Evolutionary conservation across 2,797 vertebrate species (phyloP), one percentile per base, ranked within the genome.

Genomic region (Lepidocolaptes lacrymiger): DNA sequence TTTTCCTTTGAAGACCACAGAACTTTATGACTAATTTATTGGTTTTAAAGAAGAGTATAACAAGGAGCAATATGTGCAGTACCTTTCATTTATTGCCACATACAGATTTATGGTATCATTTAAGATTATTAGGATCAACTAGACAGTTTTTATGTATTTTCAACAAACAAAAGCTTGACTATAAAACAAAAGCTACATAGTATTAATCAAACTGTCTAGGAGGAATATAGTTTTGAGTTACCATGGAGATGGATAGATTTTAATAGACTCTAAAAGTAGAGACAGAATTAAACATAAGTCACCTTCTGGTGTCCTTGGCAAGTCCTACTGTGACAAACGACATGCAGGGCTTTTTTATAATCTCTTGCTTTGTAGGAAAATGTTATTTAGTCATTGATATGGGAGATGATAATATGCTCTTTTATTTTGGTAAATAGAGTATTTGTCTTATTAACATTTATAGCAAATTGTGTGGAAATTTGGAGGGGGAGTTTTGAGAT

Each of bases 291-390:
- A 91, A 74, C 91, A 12, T 61, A 91, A 86, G 85, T 95, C 91
- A 95, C 76, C 54, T 93, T 91, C 85, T 94, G 85, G 73, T 95
- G 76, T 95, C 95, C 91, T 88, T 95, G 87, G 48, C 85, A 90
- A 75, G 66, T 75, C 58, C 26, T 85, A 1, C 43, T 74, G 56
- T 82, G 76, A 68, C 61, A 91, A 85, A 62, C 27, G 23, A 9
- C 23, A 19, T 68, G 30, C 54, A 48, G 58, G 27, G 12, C 51
- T 13, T 54, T 77, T 55, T 85, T 75, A 34, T 54, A 34, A 43
- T 83, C 62, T 83, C 64, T 89, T 88, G 54, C 56, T 91, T 95
- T 93, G 51, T 30, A 73, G 58, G 26, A 51, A 69, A 89, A 81
- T 85, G 16, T 66, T 94, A 48, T 34, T 85, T 80, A 76, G 51